These are phyloP conservation scores for Luehdorfia chinensis DNA, from an alignment of 1,140 invertebrate species.

Conservation along the genomic window DNA sequence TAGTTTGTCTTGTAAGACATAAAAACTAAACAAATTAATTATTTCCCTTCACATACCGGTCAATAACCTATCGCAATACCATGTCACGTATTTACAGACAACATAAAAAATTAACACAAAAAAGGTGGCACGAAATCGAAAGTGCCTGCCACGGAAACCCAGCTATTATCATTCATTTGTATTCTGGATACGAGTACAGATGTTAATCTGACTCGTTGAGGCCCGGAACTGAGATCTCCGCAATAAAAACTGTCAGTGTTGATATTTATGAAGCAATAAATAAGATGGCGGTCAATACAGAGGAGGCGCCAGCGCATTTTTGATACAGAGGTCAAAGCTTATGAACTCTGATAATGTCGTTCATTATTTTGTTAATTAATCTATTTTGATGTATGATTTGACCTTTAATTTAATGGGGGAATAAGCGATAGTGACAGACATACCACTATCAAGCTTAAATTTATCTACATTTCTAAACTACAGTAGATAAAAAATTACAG, in stretches of 20 bases:
- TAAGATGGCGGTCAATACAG: slow-evolving; percentile 32
- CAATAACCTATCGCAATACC: too few relatives aligned
- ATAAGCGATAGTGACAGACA: too few relatives aligned
- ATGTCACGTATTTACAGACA: too few relatives aligned
- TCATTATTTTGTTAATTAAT: slow-evolving; percentile 6
- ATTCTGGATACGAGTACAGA: slow-evolving; percentile 27
- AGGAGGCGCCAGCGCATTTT: slow-evolving; percentile 24
- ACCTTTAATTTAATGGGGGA: too few relatives aligned
- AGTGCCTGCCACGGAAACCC: not conserved
- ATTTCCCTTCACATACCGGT: too few relatives aligned
- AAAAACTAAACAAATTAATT: too few relatives aligned
- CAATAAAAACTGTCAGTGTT: slow-evolving; percentile 43
- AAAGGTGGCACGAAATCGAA: not conserved
- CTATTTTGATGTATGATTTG: slow-evolving; percentile 1
- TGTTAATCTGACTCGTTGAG: slow-evolving; percentile 30
- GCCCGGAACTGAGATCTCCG: slow-evolving; percentile 27
- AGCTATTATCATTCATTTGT: slow-evolving; percentile 21
- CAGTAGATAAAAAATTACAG: too few relatives aligned
- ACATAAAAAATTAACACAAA: not conserved
- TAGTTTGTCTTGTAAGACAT: too few relatives aligned
- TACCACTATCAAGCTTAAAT: too few relatives aligned
- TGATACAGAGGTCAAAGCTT: slow-evolving; percentile 4
- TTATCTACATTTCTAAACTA: too few relatives aligned
- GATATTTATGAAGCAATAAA: slow-evolving; percentile 43
- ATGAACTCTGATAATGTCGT: not conserved